phyloP scores from a whole-genome alignment of 1,140 invertebrate genomes.

The Zaprionus africanus region DNA sequence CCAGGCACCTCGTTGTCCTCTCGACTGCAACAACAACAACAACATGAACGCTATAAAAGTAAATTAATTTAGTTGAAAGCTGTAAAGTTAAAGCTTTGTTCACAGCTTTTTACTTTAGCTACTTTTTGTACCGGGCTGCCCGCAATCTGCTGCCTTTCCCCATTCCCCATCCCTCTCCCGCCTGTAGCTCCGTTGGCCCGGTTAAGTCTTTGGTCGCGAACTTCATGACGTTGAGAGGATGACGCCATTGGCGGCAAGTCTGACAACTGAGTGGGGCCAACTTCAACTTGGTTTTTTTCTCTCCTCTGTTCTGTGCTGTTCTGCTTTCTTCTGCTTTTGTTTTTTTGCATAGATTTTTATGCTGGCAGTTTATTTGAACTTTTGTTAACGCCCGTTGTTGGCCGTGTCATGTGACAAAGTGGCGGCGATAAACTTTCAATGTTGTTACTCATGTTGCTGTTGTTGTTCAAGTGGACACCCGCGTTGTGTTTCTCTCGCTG shows the following conservation, averaged over 20 bases:
- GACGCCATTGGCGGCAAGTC: slow-evolving; percentile 49
- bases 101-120: slow-evolving; percentile 58
- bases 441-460: slow-evolving; percentile 8
- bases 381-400: slow-evolving; percentile 61
- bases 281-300: slow-evolving; percentile 13
- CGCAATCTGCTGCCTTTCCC: not conserved
- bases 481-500: slow-evolving; percentile 6
- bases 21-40: slow-evolving; percentile 15
- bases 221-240: slow-evolving; percentile 38
- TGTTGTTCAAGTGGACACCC: slow-evolving; percentile 26
- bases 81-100: slow-evolving; percentile 83
- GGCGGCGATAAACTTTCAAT: slow-evolving; percentile 65
- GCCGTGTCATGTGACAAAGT: slow-evolving; percentile 77
- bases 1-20: slow-evolving; percentile 28
- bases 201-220: slow-evolving; percentile 51
- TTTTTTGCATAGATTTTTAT: slow-evolving; percentile 46
- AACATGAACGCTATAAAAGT: slow-evolving; percentile 63
- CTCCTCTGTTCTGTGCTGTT: not conserved
- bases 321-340: not conserved
- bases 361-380: slow-evolving; percentile 47
- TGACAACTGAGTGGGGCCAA: slow-evolving; percentile 15
- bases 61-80: slow-evolving; percentile 84
- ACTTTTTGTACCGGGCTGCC: slow-evolving; percentile 13
- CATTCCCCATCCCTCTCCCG: not conserved
- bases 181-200: slow-evolving; percentile 24